Conservation (phyloP, 2,888 invertebrate genomes). For the Drosophila tanythrix region DNA sequence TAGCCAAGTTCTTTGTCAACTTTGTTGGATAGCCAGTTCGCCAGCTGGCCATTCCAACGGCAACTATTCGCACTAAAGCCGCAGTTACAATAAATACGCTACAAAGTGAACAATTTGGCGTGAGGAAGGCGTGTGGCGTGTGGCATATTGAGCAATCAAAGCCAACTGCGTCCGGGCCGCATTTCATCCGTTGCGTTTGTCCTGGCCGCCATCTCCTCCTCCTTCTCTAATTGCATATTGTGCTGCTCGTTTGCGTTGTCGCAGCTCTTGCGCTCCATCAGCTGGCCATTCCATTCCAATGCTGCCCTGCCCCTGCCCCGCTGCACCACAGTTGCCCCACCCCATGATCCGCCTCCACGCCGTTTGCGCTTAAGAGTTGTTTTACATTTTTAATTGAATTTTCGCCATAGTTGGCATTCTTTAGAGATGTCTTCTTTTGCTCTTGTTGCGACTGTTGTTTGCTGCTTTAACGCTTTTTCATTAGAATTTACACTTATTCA, state of each 20-base stretch:
- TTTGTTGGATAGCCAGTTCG: slow-evolving; percentile 33
- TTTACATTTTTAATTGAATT: slow-evolving; percentile 80
- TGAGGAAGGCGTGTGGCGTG: slow-evolving; percentile 1
- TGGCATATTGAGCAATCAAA: slow-evolving; percentile 76
- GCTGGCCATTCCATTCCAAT: slow-evolving; percentile 35
- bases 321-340: neutral
- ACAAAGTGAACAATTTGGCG: neutral
- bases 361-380: slow-evolving; percentile 73
- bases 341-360: slow-evolving; percentile 12
- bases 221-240: slow-evolving; percentile 73
- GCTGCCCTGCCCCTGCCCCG: neutral
- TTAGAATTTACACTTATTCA: slow-evolving; percentile 81
- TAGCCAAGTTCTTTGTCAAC: slow-evolving; percentile 75
- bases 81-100: slow-evolving; percentile 66
- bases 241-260: slow-evolving; percentile 75
- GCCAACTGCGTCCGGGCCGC: slow-evolving; percentile 68
- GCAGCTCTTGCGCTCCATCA: slow-evolving; percentile 63
- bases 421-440: slow-evolving; percentile 25
- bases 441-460: slow-evolving; percentile 31
- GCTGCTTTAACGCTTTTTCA: slow-evolving; percentile 71
- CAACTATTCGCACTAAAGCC: slow-evolving; percentile 73
- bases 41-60: slow-evolving; percentile 29
- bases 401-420: slow-evolving; percentile 79
- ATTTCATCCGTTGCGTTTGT: slow-evolving; percentile 17
- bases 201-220: slow-evolving; percentile 17